Evolutionary conservation across 1,140 invertebrate genomes (phyloP), one percentile per base, ranked within the genome.

Genomic region (Odontomachus brunneus): DNA sequence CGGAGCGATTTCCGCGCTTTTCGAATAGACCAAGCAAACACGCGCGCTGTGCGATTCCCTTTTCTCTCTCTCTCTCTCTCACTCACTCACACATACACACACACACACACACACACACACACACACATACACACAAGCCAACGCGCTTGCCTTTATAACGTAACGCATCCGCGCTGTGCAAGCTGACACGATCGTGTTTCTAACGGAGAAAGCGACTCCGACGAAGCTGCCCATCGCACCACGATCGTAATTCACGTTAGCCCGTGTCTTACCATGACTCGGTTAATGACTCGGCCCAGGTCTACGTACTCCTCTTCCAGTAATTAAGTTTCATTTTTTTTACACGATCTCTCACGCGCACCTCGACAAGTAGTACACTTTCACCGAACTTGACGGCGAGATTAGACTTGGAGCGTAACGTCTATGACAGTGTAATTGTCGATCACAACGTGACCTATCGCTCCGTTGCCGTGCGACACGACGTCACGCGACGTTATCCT

Each of bases 281-380:
- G 86, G 87, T 88, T 88, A 88, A 88, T 76, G 87, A 88, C 86
- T 81, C 82, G 78, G 83, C 55, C 83, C 83, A 63, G 87, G 86
- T 84, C 82, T 76, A 78, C 83, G 86, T 85, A 88, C 84, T 88
- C 74, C 63, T 63, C 60, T 71, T 65, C 51, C 67, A 72, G 84
- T 55, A 74, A 86, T 89, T 83, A 75, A 86, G 55, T 85, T 80
- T 87, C 65, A 53, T 84, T 73, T 80, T 73, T 73, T 57, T 74
- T 73, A 9, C 19, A 26, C 60, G 33, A 38, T 75, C 33, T 74
- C 57, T 29, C 75, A 53, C 53, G 11, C 38, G 53, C 17, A 38
- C 66, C 19, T 75, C 59, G 65, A 63, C 71, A 83, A 84, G 82
- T 83, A 51, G 85, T 88, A 87, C 89, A 91, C 91, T 91, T 91